These are phyloP conservation scores for Spea bombifrons DNA, from an alignment of 2,113 vertebrate species.

Conservation along the genomic window DNA sequence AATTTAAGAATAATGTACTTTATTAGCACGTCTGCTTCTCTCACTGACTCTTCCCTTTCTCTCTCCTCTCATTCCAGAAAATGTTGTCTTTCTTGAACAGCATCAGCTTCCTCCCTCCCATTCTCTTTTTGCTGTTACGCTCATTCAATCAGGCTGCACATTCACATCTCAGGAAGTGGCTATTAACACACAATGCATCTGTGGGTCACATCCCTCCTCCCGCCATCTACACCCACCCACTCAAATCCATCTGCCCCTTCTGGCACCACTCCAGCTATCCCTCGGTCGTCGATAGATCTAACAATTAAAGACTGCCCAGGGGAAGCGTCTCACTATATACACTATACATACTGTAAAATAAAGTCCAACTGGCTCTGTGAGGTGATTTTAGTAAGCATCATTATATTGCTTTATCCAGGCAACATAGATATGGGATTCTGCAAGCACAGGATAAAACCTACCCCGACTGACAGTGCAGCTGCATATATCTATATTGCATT, in stretches of 20 bases:
- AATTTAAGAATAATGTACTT: no score
- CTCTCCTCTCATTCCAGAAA: not conserved
- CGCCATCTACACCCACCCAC: constrained; percentile 14
- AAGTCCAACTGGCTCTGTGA: not conserved
- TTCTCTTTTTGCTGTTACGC: constrained; percentile 28
- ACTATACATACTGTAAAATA: not conserved
- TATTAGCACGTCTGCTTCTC: not conserved
- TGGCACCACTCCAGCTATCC: not conserved
- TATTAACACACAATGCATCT: constrained; percentile 41
- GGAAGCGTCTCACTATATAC: not conserved
- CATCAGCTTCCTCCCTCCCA: constrained; percentile 13
- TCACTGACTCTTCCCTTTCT: not conserved
- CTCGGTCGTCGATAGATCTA: not conserved
- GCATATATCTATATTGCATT: no score
- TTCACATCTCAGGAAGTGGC: constrained; percentile 45
- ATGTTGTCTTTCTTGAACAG: not conserved
- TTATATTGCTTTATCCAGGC: no score
- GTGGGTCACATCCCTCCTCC: constrained; percentile 21
- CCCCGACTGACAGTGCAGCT: no score
- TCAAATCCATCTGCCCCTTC: constrained; percentile 10
- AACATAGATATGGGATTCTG: no score
- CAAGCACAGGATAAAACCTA: no score
- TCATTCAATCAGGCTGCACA: constrained; percentile 34
- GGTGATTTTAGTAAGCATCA: no score
- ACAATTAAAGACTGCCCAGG: not conserved